phyloP scores from a whole-genome alignment of 2,797 vertebrate genomes.

The Cryptoprocta ferox region DNA sequence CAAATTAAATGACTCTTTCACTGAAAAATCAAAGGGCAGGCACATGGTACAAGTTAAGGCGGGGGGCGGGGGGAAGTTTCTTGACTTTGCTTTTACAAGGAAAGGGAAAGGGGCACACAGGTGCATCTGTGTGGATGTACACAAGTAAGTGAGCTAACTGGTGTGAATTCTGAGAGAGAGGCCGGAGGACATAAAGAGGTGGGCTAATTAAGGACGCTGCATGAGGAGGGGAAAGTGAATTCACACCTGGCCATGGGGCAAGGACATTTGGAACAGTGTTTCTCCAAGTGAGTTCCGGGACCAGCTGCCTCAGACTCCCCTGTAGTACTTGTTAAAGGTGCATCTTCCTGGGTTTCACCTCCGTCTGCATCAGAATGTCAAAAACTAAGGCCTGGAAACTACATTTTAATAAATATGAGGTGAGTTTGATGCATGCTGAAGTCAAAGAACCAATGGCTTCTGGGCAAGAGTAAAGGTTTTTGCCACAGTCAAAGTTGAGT shows the following conservation, averaged over 20 bases:
- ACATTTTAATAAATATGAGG: background rate
- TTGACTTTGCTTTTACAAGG: background rate
- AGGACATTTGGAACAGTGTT: background rate
- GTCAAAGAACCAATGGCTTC: background rate
- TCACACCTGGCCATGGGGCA: background rate
- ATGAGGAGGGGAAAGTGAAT: background rate
- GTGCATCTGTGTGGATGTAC: background rate
- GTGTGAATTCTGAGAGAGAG: background rate
- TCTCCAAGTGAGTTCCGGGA: background rate
- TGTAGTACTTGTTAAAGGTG: background rate
- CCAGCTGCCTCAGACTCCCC: background rate
- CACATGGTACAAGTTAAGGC: background rate
- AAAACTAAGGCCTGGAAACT: background rate
- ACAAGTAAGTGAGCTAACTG: background rate
- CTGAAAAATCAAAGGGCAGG: background rate
- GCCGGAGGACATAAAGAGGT: background rate
- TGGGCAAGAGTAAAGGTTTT: background rate
- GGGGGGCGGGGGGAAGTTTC: background rate
- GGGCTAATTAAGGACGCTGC: background rate
- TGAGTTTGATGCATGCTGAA: background rate
- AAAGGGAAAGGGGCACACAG: background rate
- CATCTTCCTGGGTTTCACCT: background rate
- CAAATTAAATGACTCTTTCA: background rate
- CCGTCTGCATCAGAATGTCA: background rate
- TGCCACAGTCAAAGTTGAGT: background rate